Evolutionary conservation across 2,888 invertebrate species (phyloP).

Genomic region (Spilosoma lubricipeda): DNA sequence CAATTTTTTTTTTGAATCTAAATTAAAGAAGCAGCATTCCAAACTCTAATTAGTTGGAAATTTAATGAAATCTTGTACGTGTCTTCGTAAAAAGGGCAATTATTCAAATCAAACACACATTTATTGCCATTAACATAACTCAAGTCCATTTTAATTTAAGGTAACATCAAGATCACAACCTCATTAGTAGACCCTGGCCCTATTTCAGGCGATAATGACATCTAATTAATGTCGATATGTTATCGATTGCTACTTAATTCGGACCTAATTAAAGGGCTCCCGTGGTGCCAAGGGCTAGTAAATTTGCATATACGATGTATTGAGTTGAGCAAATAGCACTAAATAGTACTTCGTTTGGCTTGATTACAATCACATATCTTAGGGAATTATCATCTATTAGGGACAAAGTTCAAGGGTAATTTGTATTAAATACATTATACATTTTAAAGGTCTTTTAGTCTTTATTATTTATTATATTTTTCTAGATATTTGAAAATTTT

Average conservation of each 20-base stretch:
- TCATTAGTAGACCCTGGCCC: conserved; percentile 16
- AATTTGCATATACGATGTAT: conserved; percentile 10
- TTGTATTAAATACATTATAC: neutral
- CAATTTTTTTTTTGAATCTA: neutral
- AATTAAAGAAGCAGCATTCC: neutral
- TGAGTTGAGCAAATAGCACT: neutral
- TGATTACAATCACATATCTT: conserved; percentile 1
- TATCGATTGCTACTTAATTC: conserved; percentile 8
- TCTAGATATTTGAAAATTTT: too few relatives aligned
- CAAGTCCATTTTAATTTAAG: conserved; percentile 7
- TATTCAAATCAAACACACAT: neutral
- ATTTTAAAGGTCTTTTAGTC: too few relatives aligned
- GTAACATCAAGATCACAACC: conserved; percentile 11
- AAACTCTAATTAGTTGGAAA: neutral
- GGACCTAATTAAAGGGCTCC: conserved; percentile 35
- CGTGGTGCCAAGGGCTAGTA: conserved; percentile 24
- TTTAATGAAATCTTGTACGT: neutral
- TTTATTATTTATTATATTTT: too few relatives aligned
- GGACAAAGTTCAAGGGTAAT: neutral
- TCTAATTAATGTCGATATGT: conserved; percentile 12
- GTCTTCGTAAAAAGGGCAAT: neutral
- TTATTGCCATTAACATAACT: neutral
- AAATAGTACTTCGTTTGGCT: too few relatives aligned
- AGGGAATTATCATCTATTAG: neutral
- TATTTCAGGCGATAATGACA: conserved; percentile 10